A percentile compares a stretch with the other conserved stretches of the same genome.
Conservation (phyloP, 2,888 invertebrate genomes). For the Scaptomyza cyrtandrae region DNA sequence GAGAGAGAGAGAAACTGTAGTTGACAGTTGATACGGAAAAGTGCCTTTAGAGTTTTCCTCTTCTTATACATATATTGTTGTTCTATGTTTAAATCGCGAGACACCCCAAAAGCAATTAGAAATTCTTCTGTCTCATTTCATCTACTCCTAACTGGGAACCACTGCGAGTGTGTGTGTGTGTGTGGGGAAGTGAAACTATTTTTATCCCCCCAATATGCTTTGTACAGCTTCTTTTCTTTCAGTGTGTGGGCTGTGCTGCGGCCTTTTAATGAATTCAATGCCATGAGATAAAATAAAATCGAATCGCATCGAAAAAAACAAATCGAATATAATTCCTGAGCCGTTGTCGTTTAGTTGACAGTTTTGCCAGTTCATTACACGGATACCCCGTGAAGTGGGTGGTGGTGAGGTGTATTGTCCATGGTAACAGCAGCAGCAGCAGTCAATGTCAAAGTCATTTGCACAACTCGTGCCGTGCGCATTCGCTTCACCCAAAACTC, state of each 20-base stretch:
- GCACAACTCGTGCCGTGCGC: conserved; percentile 21
- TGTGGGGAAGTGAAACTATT: conserved; percentile 29
- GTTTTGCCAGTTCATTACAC: conserved; percentile 47
- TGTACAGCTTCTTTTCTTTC: background rate
- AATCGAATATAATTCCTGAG: conserved; percentile 34
- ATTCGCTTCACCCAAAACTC: background rate
- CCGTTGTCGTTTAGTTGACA: conserved; percentile 43
- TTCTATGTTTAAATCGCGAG: conserved; percentile 38
- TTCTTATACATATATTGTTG: conserved; percentile 2
- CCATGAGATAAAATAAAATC: conserved; percentile 35
- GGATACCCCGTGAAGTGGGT: background rate
- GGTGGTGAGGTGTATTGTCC: background rate
- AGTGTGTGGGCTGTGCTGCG: conserved; percentile 8
- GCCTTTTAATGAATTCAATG: conserved; percentile 45
- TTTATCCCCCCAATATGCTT: conserved; percentile 19
- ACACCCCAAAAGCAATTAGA: conserved; percentile 35
- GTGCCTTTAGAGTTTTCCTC: background rate
- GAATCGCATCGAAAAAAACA: conserved; percentile 25
- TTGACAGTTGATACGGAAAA: background rate
- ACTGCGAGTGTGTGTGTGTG: no score
- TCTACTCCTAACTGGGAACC: no score
- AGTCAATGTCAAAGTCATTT: conserved; percentile 57
- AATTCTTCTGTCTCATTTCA: conserved; percentile 9
- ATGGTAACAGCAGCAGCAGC: background rate
- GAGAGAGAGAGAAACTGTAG: background rate